Evolutionary conservation across 2,888 invertebrate species (phyloP), one percentile per base, ranked within the genome.

Genomic region (Chrysomela aeneicollis): DNA sequence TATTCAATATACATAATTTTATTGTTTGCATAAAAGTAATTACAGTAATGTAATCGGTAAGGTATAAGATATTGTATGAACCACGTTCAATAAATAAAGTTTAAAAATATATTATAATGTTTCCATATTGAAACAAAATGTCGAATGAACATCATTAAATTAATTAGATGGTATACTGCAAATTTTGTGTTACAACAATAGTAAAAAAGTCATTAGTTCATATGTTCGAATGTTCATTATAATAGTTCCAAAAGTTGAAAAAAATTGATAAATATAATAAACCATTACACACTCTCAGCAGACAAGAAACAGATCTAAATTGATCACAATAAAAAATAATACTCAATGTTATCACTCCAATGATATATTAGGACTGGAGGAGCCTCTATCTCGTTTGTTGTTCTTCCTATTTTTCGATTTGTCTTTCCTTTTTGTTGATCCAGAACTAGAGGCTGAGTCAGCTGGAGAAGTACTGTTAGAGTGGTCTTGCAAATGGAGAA

Each of bases 391-490:
- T 60, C 76, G 74, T 64, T 77, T 77, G 60, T 68, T 76, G 64
- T 68, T 76, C 60, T 78, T 81, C 67, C 80, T 81, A 61, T 51
- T 78, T 67, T 79, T 81, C 8, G 73, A 72, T 63, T 79, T 80
- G 35, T 80, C 78, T 47, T 74, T 77, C 66, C 78, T 80, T 37
- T 76, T 78, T 2, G 77, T 73, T 2, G 79, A 77, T 54, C 76
- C 78, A 8, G 80, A 81, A 58, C 76, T 76, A 12, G 76, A 76
- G 15, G 74, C 75, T 12, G 77, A 77, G 66, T 78, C 77, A 67
- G 79, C 78, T 8, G 82, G 81, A 21, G 82, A 82, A 12, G 81
- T 77, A 49, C 79, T 79, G 70, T 80, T 80, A 18, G 80, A 78
- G 68, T 79, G 76, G 63, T 82, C 82, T 64, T 79, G 80, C 46